These are phyloP conservation scores for Omphaloscelis lunosa DNA, from an alignment of 2,888 invertebrate species.

Conservation along the genomic window DNA sequence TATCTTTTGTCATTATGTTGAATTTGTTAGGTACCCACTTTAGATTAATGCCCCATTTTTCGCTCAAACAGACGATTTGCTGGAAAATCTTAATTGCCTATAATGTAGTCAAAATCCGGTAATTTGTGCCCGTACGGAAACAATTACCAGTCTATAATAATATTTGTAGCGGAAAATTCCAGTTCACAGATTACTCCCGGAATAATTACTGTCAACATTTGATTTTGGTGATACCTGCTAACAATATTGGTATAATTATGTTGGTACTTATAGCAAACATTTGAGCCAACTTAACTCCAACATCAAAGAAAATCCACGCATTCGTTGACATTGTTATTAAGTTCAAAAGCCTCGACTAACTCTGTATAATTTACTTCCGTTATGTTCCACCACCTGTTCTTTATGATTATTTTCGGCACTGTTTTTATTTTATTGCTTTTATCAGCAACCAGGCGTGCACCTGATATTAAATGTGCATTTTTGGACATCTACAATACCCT, in stretches of 20 bases:
- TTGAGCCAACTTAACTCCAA: background rate
- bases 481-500: background rate
- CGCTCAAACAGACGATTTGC: background rate
- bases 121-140: constrained; percentile 16
- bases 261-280: background rate
- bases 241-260: background rate
- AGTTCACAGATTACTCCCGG: background rate
- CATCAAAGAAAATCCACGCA: background rate
- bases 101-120: constrained; percentile 6
- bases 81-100: background rate
- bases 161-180: constrained; percentile 19
- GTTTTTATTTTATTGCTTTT: background rate
- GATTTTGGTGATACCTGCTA: constrained; percentile 6
- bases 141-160: constrained; percentile 28
- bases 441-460: background rate
- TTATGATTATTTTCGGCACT: background rate
- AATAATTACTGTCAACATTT: constrained; percentile 49
- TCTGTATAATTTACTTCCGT: constrained; percentile 12
- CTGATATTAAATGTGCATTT: background rate
- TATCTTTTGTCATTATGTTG: too few relatives aligned
- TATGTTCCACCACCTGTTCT: background rate
- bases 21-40: too few relatives aligned
- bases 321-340: background rate
- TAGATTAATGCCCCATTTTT: too few relatives aligned
- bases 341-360: background rate